Conservation (phyloP, 2,797 vertebrate species). For the Danio albolineatus region DNA sequence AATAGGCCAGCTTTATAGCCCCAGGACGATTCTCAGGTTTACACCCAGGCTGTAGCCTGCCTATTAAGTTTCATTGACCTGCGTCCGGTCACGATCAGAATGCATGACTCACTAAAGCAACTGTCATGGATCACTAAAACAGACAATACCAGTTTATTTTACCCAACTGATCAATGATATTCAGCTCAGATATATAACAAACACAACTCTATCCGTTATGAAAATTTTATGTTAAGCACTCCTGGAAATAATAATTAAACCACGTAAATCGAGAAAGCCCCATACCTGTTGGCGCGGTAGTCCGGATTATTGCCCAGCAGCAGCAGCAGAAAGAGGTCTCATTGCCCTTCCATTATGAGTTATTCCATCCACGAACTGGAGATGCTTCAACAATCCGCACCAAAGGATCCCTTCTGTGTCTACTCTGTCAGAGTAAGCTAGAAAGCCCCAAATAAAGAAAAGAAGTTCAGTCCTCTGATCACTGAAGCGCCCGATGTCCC, state of each 20-base stretch:
- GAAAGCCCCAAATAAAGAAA: constrained; percentile 5
- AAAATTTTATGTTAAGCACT: not conserved
- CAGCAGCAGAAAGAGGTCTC: constrained; percentile 45
- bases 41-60: not conserved
- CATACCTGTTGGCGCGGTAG: constrained; percentile 81
- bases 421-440: not conserved
- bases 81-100: constrained; percentile 31
- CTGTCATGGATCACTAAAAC: constrained; percentile 2
- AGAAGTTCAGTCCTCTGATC: constrained; percentile 24
- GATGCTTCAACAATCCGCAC: constrained; percentile 37
- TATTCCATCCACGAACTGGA: constrained; percentile 44
- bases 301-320: constrained; percentile 63
- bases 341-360: constrained; percentile 56
- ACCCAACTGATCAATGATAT: not conserved
- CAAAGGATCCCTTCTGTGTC: constrained; percentile 16
- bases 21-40: constrained; percentile 12
- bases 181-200: not conserved
- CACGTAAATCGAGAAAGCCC: not conserved
- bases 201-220: not conserved
- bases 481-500: constrained; percentile 33
- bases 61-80: constrained; percentile 42
- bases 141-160: not conserved
- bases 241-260: not conserved
- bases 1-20: constrained; percentile 1
- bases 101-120: constrained; percentile 30